Evolutionary conservation across 2,888 invertebrate species (phyloP), one percentile per base, ranked within the genome.

Genomic region (Lissocephala sabroskyi): DNA sequence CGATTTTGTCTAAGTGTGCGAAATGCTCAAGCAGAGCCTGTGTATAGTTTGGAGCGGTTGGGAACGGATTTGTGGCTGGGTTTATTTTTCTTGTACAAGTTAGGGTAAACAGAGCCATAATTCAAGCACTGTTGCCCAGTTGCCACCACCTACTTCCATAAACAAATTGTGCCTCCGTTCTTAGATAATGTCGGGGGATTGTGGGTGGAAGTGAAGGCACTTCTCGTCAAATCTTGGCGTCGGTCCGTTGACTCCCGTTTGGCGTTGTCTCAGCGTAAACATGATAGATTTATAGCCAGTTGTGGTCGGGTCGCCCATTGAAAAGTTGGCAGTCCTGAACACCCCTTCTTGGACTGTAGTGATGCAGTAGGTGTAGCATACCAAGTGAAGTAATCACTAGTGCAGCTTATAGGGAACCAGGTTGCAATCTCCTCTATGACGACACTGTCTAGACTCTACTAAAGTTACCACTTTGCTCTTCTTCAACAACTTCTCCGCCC

Each of bases 91-190:
- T 70, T 52, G 55, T 57, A 48, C 65, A 55, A 68, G 52, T 74
- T 66, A 64, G 75, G 78, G 66, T 78, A 73, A 73, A 73, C 73
- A 73, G 78, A 73, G 78, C 75, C 71, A 73, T 73, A 77, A 73
- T 59, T 73, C 78, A 77, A 75, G 78, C 71, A 65, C 64, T 64
- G 65, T 60, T 71, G 55, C 56, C 45, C 54, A 52, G 57, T 47
- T 56, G 28, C 32, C 42, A 33, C 17, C 42, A 33, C 17, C 57
- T 62, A 67, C 67, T 66, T 67, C 71, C 67, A 70, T 67, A 70
- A 67, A 66, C 67, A 67, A 67, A 67, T 67, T 67, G 67, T 66
- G 71, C 64, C 53, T 58, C 56, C 70, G 63, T n/a, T n/a, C n/a
- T n/a, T n/a, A n/a, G n/a, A n/a, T n/a, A n/a, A n/a, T 63, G 46